Base-by-base conservation (phyloP, 2,888 invertebrate genomes). In the Clusia tigrina region DNA sequence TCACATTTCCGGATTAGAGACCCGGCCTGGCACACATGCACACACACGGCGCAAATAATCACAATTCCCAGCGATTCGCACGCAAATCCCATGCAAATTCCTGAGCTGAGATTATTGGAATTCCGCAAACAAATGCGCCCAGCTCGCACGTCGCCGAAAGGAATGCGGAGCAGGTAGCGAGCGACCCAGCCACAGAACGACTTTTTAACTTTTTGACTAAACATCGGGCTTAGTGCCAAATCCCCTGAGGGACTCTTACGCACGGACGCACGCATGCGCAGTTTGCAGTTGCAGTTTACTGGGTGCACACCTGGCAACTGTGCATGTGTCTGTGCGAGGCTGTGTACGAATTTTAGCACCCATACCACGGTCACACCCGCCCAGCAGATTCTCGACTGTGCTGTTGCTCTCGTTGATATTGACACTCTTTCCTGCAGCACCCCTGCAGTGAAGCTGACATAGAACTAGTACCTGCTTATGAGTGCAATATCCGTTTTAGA, bases 261-360 rank as follows among this genome's bases (percentile, higher is more conserved):
- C 59, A 64, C 52, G 74, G 12, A 48, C 51, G 20, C 26, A 58
- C 69, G 73, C 72, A 69, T 71, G 74, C 71, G 69, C 77, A 75
- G 76, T 32, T 9, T 12, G 32, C 32, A 32, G 32, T n/a, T n/a
- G n/a, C n/a, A n/a, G n/a, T n/a, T n/a, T n/a, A n/a, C n/a, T n/a
- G n/a, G n/a, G n/a, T n/a, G n/a, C n/a, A n/a, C n/a, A n/a, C n/a
- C n/a, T n/a, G n/a, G n/a, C n/a, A n/a, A n/a, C n/a, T n/a, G n/a
- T n/a, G n/a, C n/a, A n/a, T n/a, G n/a, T n/a, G n/a, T n/a, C n/a
- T n/a, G n/a, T 32, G 12, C 32, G 32, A 5, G 12, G 6, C 32
- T 32, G 32, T 5, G 12, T 32, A 12, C 32, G 6, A 32, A 32
- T 32, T 32, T 32, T 32, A n/a, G n/a, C n/a, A n/a, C n/a, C n/a